Conservation (phyloP, 2,113 vertebrate species). For the Stictonetta naevosa region DNA sequence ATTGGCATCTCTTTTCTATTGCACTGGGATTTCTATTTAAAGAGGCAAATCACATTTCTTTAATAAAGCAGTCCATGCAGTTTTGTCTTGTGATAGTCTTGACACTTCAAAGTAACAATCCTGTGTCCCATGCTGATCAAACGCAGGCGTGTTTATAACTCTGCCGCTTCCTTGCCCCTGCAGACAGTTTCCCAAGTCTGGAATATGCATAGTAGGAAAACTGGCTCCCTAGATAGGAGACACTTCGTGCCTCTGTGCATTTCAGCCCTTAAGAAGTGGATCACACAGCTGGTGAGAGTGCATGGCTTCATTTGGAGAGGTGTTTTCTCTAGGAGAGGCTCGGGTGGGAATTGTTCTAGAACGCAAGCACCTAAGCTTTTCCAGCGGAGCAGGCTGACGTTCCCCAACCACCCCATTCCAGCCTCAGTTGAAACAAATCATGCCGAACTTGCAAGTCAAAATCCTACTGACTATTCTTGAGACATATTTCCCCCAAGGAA, state of each 20-base stretch:
- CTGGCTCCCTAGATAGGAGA: not conserved
- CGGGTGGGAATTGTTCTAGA: not conserved
- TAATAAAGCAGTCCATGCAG: not conserved
- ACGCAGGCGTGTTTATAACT: not conserved
- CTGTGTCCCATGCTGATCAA: not conserved
- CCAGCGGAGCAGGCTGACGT: not conserved
- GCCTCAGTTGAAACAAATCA: not conserved
- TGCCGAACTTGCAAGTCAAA: not conserved
- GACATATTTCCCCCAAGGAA: not conserved
- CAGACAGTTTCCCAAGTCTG: constrained; percentile 36
- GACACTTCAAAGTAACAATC: constrained; percentile 16
- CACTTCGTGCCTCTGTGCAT: not conserved
- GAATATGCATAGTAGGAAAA: constrained; percentile 14
- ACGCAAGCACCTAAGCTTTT: accelerated
- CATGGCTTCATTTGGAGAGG: not conserved
- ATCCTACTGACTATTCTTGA: not conserved
- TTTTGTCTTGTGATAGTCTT: not conserved
- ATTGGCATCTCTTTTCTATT: not conserved
- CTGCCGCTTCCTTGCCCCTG: constrained; percentile 19
- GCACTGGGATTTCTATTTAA: not conserved
- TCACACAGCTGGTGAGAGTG: not conserved
- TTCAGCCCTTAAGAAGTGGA: not conserved
- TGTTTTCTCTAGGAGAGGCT: not conserved
- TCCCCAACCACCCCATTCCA: not conserved
- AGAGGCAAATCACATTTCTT: not conserved